Evolutionary conservation across 2,888 invertebrate genomes (phyloP), one percentile per base, ranked within the genome.

Genomic region (Encarsia formosa): DNA sequence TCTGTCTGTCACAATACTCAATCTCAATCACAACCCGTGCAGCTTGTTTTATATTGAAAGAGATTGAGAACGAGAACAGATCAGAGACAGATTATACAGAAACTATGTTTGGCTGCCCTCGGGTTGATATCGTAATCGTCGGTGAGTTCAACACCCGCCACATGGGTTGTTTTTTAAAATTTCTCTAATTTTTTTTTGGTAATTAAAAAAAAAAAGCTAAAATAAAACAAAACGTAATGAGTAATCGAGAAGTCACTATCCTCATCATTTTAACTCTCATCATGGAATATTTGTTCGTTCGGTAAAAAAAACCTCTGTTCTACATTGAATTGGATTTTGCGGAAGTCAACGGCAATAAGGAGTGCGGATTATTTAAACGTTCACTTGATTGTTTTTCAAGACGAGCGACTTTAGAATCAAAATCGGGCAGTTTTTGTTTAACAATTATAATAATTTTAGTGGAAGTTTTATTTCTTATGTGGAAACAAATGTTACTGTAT

Each of bases 71-170:
- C 56, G 60, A 48, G 61, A 66, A 67, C 68, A 69, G 65, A 66
- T 64, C 68, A 69, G 68, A 71, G 65, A 65, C 65, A 52, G 65
- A 64, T 65, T 65, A 66, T 68, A 64, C 63, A 65, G 65, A 70
- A 69, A 67, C 52, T 59, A 66, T 65, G 61, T 62, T 61, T 66
- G 71, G 73, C 72, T 70, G 73, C 66, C 72, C 71, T 70, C 69
- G 70, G 72, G 73, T 72, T 71, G 70, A 69, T 70, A 69, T 71
- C 69, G 67, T 68, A 46, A 64, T 65, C 65, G 64, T 65, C 69
- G 73, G 73, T 73, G 73, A 73, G 73, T 72, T 70, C 47, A 66
- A 69, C 71, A 71, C 69, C 62, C 67, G 65, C n/a, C n/a, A n/a
- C n/a, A 67, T 67, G 69, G 68, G 68, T 68, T 67, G 63, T 66